Percentiles rank a stretch among this genome's conserved stretches.
phyloP scores from a whole-genome alignment of 1,140 invertebrate genomes.

The Sitophilus oryzae region DNA sequence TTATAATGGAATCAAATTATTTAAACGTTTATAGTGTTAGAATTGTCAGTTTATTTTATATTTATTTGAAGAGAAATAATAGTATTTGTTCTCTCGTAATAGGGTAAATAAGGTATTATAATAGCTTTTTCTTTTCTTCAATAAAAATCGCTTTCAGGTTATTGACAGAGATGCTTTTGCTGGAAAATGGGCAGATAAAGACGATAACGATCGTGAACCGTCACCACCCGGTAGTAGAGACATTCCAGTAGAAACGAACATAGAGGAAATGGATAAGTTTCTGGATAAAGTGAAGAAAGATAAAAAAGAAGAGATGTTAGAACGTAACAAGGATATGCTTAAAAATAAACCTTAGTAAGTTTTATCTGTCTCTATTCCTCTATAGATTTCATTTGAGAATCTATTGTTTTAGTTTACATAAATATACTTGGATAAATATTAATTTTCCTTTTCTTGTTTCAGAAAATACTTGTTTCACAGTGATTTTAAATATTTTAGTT shows the following conservation, averaged over 20 bases:
- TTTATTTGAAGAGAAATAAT: too few relatives aligned
- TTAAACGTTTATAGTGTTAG: too few relatives aligned
- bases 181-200: conserved; percentile 56
- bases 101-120: too few relatives aligned
- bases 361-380: background rate
- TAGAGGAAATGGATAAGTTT: conserved; percentile 50
- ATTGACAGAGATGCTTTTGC: conserved; percentile 54
- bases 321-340: conserved; percentile 46
- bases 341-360: conserved; percentile 38
- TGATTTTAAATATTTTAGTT: too few relatives aligned
- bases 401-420: conserved; percentile 1
- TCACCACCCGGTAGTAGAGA: conserved; percentile 37
- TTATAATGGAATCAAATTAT: too few relatives aligned
- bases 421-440: background rate
- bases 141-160: conserved; percentile 38
- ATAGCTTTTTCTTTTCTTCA: background rate
- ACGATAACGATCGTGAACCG: conserved; percentile 27
- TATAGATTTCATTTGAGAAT: background rate
- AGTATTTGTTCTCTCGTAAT: too few relatives aligned
- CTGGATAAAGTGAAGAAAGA: conserved; percentile 48
- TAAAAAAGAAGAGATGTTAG: conserved; percentile 48
- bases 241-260: conserved; percentile 40
- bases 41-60: too few relatives aligned
- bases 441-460: too few relatives aligned
- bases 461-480: too few relatives aligned